Evolutionary conservation across 2,113 vertebrate genomes (phyloP).

Genomic region (Formicarius rufipectus): DNA sequence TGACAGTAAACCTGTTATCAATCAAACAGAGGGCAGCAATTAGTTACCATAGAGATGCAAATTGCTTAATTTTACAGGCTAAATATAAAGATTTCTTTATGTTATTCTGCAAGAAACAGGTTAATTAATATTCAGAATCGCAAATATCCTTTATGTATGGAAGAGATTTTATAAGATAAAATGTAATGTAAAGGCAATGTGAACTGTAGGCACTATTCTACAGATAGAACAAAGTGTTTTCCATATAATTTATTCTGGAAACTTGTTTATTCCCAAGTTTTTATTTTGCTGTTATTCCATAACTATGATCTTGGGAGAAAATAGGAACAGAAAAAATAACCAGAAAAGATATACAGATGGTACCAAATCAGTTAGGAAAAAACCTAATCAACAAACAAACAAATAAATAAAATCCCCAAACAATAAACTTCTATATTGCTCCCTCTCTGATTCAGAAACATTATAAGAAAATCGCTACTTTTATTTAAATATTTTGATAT

Average conservation of each 20-base stretch:
- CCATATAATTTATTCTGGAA: background rate
- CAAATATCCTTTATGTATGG: background rate
- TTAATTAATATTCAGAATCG: background rate
- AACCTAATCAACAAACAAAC: too few relatives aligned
- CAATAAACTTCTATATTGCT: background rate
- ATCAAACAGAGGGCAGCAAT: background rate
- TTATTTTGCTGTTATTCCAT: background rate
- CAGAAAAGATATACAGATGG: background rate
- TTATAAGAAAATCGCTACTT: background rate
- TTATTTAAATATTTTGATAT: background rate
- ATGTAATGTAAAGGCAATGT: background rate
- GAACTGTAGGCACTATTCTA: background rate
- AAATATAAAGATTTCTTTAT: background rate
- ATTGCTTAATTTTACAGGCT: background rate
- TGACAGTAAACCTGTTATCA: background rate
- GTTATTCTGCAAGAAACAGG: background rate
- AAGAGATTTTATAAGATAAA: background rate
- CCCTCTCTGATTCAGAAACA: background rate
- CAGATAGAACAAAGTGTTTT: background rate
- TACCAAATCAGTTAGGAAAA: background rate
- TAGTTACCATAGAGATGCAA: background rate
- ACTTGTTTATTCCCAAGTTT: background rate
- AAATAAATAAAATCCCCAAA: too few relatives aligned
- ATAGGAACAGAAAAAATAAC: background rate
- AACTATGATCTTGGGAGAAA: background rate